Percentiles rank a stretch among this genome's conserved stretches.
phyloP scores from a whole-genome alignment of 2,888 invertebrate genomes.

The Megastigmus dorsalis region DNA sequence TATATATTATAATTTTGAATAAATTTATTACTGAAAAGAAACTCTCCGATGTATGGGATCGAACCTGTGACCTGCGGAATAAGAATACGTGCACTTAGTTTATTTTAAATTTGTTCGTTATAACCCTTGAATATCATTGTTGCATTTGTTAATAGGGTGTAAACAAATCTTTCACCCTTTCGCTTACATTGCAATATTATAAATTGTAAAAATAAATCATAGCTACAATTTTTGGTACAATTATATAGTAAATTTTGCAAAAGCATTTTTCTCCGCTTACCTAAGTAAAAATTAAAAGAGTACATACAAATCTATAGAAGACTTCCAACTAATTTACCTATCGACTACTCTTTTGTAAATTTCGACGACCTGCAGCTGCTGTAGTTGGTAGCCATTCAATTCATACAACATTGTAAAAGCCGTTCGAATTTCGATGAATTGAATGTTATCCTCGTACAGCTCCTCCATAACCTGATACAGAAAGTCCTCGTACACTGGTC shows the following conservation, averaged over 20 bases:
- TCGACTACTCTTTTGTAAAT: constrained; percentile 78
- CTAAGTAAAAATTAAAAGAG: not conserved
- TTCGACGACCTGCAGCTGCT: constrained; percentile 76
- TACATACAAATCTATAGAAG: not conserved
- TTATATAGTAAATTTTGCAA: not conserved
- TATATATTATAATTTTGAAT: too few relatives aligned
- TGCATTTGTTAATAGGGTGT: too few relatives aligned
- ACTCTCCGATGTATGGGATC: too few relatives aligned
- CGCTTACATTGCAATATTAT: too few relatives aligned
- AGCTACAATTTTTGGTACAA: too few relatives aligned
- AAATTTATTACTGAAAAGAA: too few relatives aligned
- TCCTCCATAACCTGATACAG: constrained; percentile 80
- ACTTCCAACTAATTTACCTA: constrained; percentile 53
- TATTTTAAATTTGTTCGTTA: too few relatives aligned
- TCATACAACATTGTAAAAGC: constrained; percentile 81
- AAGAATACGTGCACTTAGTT: too few relatives aligned
- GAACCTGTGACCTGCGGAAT: too few relatives aligned
- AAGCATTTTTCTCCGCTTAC: not conserved
- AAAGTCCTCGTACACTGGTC: constrained; percentile 81
- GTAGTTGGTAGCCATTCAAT: constrained; percentile 78
- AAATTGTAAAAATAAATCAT: too few relatives aligned
- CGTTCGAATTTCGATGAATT: constrained; percentile 83
- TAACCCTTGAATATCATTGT: too few relatives aligned
- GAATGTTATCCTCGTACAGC: constrained; percentile 81
- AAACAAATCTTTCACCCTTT: too few relatives aligned